phyloP scores from a whole-genome alignment of 2,888 invertebrate genomes.

The Limnephilus rhombicus region DNA sequence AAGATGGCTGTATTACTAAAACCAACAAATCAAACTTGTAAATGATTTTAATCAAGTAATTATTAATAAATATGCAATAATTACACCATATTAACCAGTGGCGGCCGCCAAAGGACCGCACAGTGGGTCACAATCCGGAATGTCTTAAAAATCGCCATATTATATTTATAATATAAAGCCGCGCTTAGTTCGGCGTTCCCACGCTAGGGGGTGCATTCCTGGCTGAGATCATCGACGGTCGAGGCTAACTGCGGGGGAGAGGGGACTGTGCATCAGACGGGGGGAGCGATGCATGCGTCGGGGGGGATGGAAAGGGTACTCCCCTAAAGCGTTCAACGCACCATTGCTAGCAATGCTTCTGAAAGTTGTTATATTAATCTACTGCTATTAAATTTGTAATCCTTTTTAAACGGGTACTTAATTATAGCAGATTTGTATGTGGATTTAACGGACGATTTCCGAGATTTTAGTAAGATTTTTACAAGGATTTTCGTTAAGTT shows the following conservation, averaged over 20 bases:
- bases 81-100: not conserved
- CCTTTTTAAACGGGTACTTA: no score
- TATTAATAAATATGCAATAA: not conserved
- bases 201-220: constrained; percentile 29
- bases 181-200: constrained; percentile 27
- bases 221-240: not conserved
- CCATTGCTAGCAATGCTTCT: not conserved
- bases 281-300: not conserved
- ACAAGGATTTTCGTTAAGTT: no score
- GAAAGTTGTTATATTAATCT: not conserved
- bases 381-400: no score
- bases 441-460: not conserved
- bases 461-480: no score
- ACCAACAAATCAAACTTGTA: not conserved
- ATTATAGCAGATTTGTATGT: not conserved
- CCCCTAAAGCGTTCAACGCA: not conserved
- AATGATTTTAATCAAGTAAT: not conserved
- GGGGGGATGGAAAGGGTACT: not conserved
- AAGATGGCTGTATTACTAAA: not conserved
- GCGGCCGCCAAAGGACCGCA: not conserved
- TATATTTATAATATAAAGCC: not conserved
- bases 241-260: not conserved
- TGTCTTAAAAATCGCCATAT: constrained; percentile 37
- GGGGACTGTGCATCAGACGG: not conserved
- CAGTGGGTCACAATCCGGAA: not conserved